A percentile compares a stretch with the other conserved stretches of the same genome.
Evolutionary conservation across 2,113 vertebrate species (phyloP).

Genomic region (Hoplias malabaricus): DNA sequence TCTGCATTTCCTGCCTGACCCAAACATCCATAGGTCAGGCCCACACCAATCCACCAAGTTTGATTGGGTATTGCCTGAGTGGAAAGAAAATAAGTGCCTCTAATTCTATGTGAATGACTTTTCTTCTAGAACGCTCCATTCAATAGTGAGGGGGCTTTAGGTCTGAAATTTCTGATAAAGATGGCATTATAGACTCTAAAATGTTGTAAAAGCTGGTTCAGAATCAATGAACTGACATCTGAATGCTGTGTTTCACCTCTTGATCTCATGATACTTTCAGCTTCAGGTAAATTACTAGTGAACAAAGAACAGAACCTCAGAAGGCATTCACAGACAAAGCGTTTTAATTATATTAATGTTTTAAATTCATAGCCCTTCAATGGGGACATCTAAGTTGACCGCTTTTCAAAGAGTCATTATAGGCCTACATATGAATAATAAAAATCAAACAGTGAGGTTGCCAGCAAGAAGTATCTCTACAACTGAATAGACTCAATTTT

Average conservation of each 20-base stretch:
- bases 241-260: background rate
- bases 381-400: conserved; percentile 5
- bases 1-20: conserved; percentile 40
- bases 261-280: conserved; percentile 17
- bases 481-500: background rate
- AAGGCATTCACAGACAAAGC: background rate
- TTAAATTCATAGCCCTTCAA: conserved; percentile 27
- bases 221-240: conserved; percentile 1
- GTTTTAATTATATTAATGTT: conserved; percentile 23
- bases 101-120: background rate
- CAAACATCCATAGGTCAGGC: conserved; percentile 27
- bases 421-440: background rate
- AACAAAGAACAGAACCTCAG: conserved; percentile 1
- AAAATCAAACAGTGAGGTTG: background rate
- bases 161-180: conserved; percentile 18
- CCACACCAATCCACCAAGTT: conserved; percentile 38
- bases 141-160: background rate
- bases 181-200: background rate
- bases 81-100: background rate
- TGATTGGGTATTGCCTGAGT: background rate
- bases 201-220: conserved; percentile 2
- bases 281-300: conserved; percentile 20
- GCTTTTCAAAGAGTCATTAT: conserved; percentile 27
- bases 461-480: background rate
- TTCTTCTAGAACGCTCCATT: background rate